Conservation (phyloP, 2,888 invertebrate genomes). For the Trissonchulus sp. region DNA sequence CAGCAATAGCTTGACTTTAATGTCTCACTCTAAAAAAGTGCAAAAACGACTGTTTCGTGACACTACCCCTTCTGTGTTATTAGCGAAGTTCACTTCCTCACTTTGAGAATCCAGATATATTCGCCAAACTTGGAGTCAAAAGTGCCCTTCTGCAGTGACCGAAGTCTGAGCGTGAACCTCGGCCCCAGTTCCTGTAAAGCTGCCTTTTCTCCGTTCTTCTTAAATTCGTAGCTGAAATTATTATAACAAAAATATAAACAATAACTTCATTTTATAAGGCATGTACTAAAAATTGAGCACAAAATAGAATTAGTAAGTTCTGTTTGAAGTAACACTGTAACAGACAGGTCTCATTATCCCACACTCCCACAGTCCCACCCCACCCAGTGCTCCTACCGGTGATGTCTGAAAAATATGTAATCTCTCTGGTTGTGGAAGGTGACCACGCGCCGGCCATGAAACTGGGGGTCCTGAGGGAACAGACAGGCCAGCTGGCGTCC, state of each 20-base stretch:
- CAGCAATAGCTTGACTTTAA: neutral
- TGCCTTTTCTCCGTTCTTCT: constrained; percentile 60
- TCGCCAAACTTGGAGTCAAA: constrained; percentile 95
- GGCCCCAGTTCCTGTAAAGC: constrained; percentile 91
- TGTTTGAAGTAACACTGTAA: too few species aligned
- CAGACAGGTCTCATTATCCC: neutral
- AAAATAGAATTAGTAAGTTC: too few species aligned
- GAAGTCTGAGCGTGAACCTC: constrained; percentile 82
- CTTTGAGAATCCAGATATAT: constrained; percentile 79
- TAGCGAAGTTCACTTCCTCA: constrained; percentile 33
- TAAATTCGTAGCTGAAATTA: constrained; percentile 76
- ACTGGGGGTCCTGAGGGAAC: constrained; percentile 92
- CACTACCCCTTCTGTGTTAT: too few species aligned
- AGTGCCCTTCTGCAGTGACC: constrained; percentile 89
- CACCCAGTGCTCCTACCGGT: constrained; percentile 64
- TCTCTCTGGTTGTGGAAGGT: constrained; percentile 99
- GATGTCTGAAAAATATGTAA: constrained; percentile 96
- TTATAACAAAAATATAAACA: neutral
- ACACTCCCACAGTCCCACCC: neutral
- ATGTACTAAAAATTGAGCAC: too few species aligned
- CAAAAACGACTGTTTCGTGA: neutral
- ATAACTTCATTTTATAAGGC: too few species aligned
- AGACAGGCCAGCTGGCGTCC: constrained; percentile 70
- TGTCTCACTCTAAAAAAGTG: neutral
- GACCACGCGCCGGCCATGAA: constrained; percentile 80